Evolutionary conservation across 2,888 invertebrate genomes (phyloP), one percentile per base, ranked within the genome.

Genomic region (Dryobotodes eremita): DNA sequence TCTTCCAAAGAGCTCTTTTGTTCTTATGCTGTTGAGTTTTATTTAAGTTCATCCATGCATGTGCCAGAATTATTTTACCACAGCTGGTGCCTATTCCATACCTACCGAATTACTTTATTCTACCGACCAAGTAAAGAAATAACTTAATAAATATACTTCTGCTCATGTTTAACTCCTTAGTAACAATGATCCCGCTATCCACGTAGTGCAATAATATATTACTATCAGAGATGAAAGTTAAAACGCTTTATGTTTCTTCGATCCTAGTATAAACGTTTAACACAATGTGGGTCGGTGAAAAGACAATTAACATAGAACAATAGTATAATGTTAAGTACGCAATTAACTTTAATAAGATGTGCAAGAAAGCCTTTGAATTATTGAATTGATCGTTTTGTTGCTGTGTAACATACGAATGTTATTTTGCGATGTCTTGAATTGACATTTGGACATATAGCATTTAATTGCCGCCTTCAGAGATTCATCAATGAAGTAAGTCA

Each of bases 291-390:
- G 86, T 75, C 80, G 31, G 86, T 74, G 86, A 86, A 86, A 88
- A 79, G 13, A 57, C 15, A 80, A 83, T 86, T 86, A 88, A 75
- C 80, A 86, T 78, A 68, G 59, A 73, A 87, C 85, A 86, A 80
- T 88, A 78, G 72, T 82, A 59, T 66, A 75, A 77, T 70, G 42
- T 57, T 72, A 77, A 75, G 66, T 69, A 36, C 13, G 20, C 74
- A 72, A 82, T 80, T 88, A 80, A 86, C 80, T 86, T 88, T 75
- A 80, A 71, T 83, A 80, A 80, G 80, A 88, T 75, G 75, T 81
- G 13, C 42, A 69, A 62, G 78, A 86, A 88, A 75, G 66, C 20
- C 26, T 72, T 68, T 70, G 65, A 85, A 83, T 86, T 36, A 82
- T 87, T 79, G 75, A 79, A 80, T 77, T 55, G 36, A 36, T 31